Conservation (phyloP, 1,140 invertebrate genomes). For the Mercenaria mercenaria region DNA sequence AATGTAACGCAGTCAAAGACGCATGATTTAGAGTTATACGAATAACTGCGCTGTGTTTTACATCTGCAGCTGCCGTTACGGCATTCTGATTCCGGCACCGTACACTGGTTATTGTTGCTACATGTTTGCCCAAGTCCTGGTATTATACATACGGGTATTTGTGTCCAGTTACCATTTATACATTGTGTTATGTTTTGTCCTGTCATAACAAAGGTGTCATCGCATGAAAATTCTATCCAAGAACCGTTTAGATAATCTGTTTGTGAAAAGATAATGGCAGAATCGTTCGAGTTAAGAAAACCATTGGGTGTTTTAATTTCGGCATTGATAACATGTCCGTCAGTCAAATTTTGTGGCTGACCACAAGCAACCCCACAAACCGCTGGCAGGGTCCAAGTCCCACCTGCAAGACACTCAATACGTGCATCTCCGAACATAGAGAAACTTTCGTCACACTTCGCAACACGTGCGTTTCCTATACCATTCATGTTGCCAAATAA, state of each 20-base stretch:
- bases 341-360: background rate
- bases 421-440: background rate
- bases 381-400: background rate
- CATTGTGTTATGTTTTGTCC: background rate
- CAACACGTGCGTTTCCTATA: background rate
- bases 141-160: background rate
- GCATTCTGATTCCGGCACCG: background rate
- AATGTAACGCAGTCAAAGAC: background rate
- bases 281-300: background rate
- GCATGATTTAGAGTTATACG: background rate
- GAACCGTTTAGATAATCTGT: background rate
- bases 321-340: background rate
- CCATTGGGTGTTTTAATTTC: background rate
- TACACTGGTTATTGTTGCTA: background rate
- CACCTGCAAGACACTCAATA: background rate
- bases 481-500: conserved; percentile 33
- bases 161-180: conserved; percentile 24
- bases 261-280: background rate
- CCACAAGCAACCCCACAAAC: background rate
- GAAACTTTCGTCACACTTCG: background rate
- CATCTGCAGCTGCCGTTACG: background rate
- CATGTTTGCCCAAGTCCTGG: background rate
- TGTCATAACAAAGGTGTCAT: background rate
- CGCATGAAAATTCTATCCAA: conserved; percentile 13
- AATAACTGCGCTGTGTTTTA: background rate